phyloP scores from a whole-genome alignment of 2,888 invertebrate species.

The Campoplex nolae region DNA sequence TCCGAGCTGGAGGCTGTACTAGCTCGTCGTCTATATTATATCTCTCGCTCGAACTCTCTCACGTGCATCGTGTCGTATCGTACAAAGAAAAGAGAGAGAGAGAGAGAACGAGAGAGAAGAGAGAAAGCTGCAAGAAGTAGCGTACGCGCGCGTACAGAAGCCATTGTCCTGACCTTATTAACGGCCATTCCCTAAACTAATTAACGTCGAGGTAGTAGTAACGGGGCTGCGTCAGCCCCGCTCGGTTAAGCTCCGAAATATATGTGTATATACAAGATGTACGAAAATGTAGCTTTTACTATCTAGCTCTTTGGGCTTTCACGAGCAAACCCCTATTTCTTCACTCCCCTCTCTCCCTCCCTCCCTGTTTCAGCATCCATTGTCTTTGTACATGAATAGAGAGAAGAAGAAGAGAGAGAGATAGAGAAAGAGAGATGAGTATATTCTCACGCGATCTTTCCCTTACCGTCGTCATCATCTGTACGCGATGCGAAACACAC shows the following conservation, averaged over 20 bases:
- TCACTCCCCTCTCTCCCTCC: conserved; percentile 12
- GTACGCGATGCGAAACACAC: conserved; percentile 60
- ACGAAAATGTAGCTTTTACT: conserved; percentile 41
- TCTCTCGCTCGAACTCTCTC: conserved; percentile 50
- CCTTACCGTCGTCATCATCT: conserved; percentile 37
- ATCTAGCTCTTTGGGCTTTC: conserved; percentile 56
- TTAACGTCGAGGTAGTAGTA: conserved; percentile 70
- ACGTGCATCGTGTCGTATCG: conserved; percentile 25
- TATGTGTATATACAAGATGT: conserved; percentile 10
- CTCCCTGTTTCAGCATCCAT: conserved; percentile 31
- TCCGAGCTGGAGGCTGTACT: conserved; percentile 50
- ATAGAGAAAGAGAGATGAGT: neutral
- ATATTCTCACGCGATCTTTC: conserved; percentile 49
- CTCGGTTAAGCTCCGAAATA: conserved; percentile 60
- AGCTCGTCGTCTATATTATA: conserved; percentile 40
- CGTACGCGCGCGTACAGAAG: conserved; percentile 61
- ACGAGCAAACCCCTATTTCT: conserved; percentile 41
- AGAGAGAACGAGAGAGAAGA: conserved; percentile 23
- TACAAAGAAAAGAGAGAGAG: conserved; percentile 23
- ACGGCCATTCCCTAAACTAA: conserved; percentile 71
- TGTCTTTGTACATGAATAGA: conserved; percentile 27
- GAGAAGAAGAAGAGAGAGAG: neutral
- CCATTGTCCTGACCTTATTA: conserved; percentile 69
- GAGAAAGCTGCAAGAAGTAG: conserved; percentile 42
- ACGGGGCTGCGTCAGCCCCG: conserved; percentile 64